Evolutionary conservation across 2,888 invertebrate species (phyloP).

Genomic region (Noctua pronuba): DNA sequence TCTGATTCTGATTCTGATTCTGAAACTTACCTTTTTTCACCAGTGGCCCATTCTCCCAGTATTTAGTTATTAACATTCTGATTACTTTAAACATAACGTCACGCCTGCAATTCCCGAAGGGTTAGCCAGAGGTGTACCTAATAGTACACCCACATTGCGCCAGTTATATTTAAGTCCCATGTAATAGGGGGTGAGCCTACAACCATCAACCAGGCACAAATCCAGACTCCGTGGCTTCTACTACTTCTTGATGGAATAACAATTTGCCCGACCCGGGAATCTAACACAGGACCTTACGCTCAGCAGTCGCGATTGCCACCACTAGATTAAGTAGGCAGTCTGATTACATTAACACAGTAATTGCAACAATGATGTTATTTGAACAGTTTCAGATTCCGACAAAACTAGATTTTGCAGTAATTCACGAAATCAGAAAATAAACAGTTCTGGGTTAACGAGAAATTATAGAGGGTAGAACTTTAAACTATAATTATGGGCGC

Average conservation of each 20-base stretch:
- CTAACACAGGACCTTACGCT: no score
- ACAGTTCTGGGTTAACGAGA: slow-evolving; percentile 62
- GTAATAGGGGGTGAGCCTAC: no score
- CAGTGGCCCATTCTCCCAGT: not conserved
- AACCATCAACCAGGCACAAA: no score
- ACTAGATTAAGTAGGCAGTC: not conserved
- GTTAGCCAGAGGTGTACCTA: no score
- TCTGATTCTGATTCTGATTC: no score
- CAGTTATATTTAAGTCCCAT: no score
- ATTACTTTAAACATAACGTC: not conserved
- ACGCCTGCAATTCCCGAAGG: no score
- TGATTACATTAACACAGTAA: not conserved
- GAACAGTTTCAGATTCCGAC: not conserved
- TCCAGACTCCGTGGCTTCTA: no score
- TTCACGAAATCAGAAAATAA: slow-evolving; percentile 58
- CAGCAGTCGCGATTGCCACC: no score
- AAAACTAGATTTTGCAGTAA: slow-evolving; percentile 36
- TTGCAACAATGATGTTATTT: slow-evolving; percentile 6
- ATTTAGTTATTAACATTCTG: not conserved
- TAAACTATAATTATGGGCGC: slow-evolving; percentile 74
- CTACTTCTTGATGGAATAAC: no score
- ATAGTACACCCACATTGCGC: no score
- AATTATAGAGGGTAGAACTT: slow-evolving; percentile 72
- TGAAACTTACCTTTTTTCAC: not conserved
- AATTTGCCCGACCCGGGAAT: no score